Evolutionary conservation across 2,888 invertebrate genomes (phyloP), one percentile per base, ranked within the genome.

Genomic region (Prostheceraeus crozeri): DNA sequence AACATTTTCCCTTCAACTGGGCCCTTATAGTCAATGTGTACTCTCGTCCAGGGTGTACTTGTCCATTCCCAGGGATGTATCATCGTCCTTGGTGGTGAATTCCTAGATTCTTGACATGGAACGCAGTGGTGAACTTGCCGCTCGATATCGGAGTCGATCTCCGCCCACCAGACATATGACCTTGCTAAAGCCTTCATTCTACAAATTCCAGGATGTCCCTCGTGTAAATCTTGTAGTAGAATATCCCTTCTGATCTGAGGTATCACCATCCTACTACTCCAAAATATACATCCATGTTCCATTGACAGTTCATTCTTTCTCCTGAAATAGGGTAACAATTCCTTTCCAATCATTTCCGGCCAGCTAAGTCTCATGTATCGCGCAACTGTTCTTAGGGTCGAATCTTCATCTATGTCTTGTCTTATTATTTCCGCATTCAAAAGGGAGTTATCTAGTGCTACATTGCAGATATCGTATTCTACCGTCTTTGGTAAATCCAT

Each of bases 11-110:
- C 46, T 16, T 21, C 19, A 35, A 54, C 10, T 54, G 54, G 54
- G 4, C 54, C 54, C 19, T 28, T 33, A 54, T 33, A 54, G 33
- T 54, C 54, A 11, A 54, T 27, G 28, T 40, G 46, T 4, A 54
- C 19, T 54, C 54, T 54, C 4, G 23, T 21, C 54, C 54, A 54
- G 6, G 54, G 27, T 6, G n/a, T n/a, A 6, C 33, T 8, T 8
- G 46, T 11, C 11, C 27, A 14, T 54, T 54, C 54, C 54, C 54
- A 54, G 27, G 54, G 54, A 19, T 54, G 54, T 14, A 54, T 54
- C 19, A 33, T 30, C 33, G 54, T 19, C 33, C 16, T 54, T 27
- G 16, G 54, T 6, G 6, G 54, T 4, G 28, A 54, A 54, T 54
- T 30, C 6, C 28, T 28, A 6, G 11, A 11, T 25, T 6, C 6